Conservation (phyloP, 2,888 invertebrate genomes). For the Lasiommata megera region DNA sequence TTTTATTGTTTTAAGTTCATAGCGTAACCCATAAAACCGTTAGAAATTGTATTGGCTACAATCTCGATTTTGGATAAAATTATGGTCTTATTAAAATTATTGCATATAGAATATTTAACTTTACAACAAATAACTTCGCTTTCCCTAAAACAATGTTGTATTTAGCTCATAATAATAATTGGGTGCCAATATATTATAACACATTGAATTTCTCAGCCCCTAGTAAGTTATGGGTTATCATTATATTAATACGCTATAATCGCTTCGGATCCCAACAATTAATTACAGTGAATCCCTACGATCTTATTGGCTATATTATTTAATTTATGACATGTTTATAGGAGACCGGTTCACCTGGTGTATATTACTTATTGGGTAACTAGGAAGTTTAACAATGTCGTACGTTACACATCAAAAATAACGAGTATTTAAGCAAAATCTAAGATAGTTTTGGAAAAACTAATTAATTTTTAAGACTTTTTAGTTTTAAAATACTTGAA, state of each 20-base stretch:
- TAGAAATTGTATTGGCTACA: no score
- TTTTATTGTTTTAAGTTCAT: no score
- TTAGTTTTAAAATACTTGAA: no score
- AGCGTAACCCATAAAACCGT: no score
- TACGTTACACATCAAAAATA: no score
- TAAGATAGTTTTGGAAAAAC: no score
- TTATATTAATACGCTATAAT: slow-evolving; percentile 27
- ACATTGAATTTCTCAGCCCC: slow-evolving; percentile 9
- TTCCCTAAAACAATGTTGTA: neutral
- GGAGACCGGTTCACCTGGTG: slow-evolving; percentile 49
- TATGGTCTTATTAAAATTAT: no score
- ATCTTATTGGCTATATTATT: slow-evolving; percentile 39
- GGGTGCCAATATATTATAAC: slow-evolving; percentile 4
- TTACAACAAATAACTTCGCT: no score
- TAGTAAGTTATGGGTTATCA: slow-evolving; percentile 20
- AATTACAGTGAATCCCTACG: slow-evolving; percentile 39
- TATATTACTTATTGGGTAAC: neutral
- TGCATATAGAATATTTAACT: neutral
- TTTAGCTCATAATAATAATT: neutral
- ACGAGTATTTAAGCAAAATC: no score
- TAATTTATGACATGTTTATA: slow-evolving; percentile 47
- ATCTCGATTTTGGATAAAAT: no score
- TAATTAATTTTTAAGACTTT: no score
- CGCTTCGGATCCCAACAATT: slow-evolving; percentile 28
- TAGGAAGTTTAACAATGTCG: no score